Percentiles rank a stretch among this genome's conserved stretches.
Evolutionary conservation across 2,888 invertebrate genomes (phyloP).

Genomic region (Drosophila anomalata): DNA sequence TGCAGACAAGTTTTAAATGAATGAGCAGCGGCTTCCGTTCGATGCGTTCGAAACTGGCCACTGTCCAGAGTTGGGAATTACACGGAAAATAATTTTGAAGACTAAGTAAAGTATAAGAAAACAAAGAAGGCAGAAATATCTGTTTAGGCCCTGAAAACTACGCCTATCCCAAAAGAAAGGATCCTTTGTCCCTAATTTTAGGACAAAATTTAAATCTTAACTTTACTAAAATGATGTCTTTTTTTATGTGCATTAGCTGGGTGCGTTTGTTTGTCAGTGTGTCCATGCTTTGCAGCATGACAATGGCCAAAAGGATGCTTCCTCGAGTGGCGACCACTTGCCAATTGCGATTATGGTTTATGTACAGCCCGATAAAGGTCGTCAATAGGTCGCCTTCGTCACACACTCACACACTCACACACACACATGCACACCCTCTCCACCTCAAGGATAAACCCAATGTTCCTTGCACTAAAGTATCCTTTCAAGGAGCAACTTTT

Average conservation of each 20-base stretch:
- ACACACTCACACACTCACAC: slow-evolving; percentile 7
- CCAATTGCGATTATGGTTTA: slow-evolving; percentile 83
- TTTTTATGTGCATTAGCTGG: slow-evolving; percentile 24
- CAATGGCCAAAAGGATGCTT: slow-evolving; percentile 57
- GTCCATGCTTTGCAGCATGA: slow-evolving; percentile 63
- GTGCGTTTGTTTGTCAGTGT: slow-evolving; percentile 25
- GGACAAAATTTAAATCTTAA: no score
- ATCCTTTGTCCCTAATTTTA: no score
- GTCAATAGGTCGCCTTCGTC: slow-evolving; percentile 80
- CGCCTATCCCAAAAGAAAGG: no score
- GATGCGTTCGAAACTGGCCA: slow-evolving; percentile 61
- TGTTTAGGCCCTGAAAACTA: no score
- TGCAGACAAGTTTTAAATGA: slow-evolving; percentile 83
- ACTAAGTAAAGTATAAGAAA: background rate
- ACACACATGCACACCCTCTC: slow-evolving; percentile 2
- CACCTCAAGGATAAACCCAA: slow-evolving; percentile 10
- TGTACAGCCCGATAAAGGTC: slow-evolving; percentile 81
- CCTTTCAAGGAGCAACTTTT: slow-evolving; percentile 73
- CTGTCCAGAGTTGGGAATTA: slow-evolving; percentile 35
- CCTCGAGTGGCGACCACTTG: slow-evolving; percentile 77
- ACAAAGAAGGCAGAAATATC: no score
- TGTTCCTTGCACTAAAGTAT: background rate
- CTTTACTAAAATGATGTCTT: background rate
- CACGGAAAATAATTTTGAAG: background rate
- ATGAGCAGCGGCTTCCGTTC: slow-evolving; percentile 81